Percentiles rank a stretch among this genome's conserved stretches.
Evolutionary conservation across 1,140 invertebrate species (phyloP).

Genomic region (Ditylenchus dipsaci): DNA sequence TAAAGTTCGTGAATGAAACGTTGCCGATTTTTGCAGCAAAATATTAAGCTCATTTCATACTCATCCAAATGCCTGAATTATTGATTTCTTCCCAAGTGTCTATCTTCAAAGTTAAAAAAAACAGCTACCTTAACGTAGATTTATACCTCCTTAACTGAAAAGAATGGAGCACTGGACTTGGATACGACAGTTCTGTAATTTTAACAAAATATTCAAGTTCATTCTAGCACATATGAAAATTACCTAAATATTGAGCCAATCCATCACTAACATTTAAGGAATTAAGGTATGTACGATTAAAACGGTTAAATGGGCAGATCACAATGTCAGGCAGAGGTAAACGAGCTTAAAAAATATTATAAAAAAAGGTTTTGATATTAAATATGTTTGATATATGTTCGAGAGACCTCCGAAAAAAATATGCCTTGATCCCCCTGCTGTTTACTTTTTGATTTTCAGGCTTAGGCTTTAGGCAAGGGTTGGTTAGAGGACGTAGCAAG

Average conservation of each 20-base stretch:
- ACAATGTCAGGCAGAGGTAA: constrained; percentile 43
- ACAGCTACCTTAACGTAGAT: constrained; percentile 8
- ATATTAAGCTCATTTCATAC: constrained; percentile 32
- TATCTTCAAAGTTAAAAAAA: constrained; percentile 5
- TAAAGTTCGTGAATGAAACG: constrained; percentile 23
- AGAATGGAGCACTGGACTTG: constrained; percentile 27
- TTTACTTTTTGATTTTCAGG: not conserved
- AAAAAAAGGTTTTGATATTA: not conserved
- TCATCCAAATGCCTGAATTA: constrained; percentile 9
- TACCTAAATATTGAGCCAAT: constrained; percentile 46
- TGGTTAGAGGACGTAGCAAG: not conserved
- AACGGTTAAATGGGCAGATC: constrained; percentile 51
- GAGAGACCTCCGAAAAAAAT: not conserved
- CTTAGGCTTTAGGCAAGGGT: not conserved
- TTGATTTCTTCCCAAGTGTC: constrained; percentile 3
- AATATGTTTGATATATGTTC: not conserved
- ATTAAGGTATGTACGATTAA: constrained; percentile 40
- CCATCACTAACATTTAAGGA: constrained; percentile 34
- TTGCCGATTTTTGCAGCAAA: constrained; percentile 18
- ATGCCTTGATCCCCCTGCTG: no score
- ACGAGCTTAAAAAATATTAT: constrained; percentile 9
- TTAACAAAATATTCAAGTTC: no score
- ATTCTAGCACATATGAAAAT: no score
- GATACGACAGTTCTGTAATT: constrained; percentile 35
- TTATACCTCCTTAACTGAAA: constrained; percentile 28